Percentiles rank a stretch among this genome's conserved stretches.
phyloP scores from a whole-genome alignment of 2,113 vertebrate genomes.

The Etheostoma cragini region DNA sequence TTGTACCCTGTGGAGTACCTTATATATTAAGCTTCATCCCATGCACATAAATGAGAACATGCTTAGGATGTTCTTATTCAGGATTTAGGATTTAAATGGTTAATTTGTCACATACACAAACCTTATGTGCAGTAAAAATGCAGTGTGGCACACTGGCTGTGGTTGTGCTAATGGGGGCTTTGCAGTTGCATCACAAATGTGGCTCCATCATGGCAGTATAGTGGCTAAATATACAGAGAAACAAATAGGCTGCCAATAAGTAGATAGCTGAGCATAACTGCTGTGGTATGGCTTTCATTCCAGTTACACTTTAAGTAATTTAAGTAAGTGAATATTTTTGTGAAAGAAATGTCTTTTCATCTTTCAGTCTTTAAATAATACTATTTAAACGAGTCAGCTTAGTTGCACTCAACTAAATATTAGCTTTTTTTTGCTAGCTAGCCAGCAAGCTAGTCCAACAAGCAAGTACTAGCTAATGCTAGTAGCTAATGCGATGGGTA shows the following conservation, averaged over 20 bases:
- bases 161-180: background rate
- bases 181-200: constrained; percentile 11
- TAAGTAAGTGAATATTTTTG: background rate
- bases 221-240: background rate
- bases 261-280: background rate
- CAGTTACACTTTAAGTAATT: background rate
- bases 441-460: background rate
- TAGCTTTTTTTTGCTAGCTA: background rate
- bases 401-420: background rate
- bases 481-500: background rate
- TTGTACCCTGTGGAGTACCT: constrained; percentile 3
- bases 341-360: background rate
- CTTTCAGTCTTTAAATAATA: background rate
- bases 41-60: background rate
- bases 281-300: background rate
- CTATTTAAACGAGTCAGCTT: too few species aligned
- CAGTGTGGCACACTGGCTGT: background rate
- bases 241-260: background rate
- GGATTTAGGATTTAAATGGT: constrained; percentile 1
- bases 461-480: background rate
- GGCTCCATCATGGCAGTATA: background rate
- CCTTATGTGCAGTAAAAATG: background rate
- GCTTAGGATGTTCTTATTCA: background rate
- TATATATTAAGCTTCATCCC: background rate
- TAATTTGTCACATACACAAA: constrained; percentile 10